phyloP scores from a whole-genome alignment of 1,140 invertebrate genomes.

The Steinernema khuongi region DNA sequence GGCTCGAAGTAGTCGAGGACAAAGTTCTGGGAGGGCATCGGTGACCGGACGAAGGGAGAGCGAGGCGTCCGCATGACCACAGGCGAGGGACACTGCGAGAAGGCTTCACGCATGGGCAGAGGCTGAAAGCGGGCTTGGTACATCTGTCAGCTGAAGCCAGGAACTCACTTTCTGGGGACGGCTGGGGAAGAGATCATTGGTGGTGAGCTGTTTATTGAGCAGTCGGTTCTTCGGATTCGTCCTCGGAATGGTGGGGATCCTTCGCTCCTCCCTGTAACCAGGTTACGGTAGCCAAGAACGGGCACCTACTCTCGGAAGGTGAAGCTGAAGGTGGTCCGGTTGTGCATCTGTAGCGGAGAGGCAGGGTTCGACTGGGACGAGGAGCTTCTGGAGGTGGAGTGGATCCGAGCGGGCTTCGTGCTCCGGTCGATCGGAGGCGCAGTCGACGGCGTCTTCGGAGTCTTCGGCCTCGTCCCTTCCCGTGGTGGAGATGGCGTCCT shows the following conservation, averaged over 20 bases:
- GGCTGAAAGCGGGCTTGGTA: background rate
- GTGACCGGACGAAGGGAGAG: background rate
- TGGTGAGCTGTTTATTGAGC: constrained; percentile 7
- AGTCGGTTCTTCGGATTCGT: background rate
- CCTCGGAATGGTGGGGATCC: background rate
- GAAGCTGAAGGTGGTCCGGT: background rate
- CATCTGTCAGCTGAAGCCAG: background rate
- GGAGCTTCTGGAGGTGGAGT: background rate
- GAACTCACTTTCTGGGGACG: background rate
- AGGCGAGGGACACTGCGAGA: background rate
- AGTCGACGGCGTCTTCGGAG: background rate
- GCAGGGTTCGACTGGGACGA: constrained; percentile 2
- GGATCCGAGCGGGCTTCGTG: background rate
- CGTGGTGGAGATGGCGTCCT: background rate
- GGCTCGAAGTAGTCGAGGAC: constrained; percentile 11
- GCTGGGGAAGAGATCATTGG: background rate
- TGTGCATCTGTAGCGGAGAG: background rate
- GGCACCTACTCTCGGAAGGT: background rate
- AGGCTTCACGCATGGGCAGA: background rate
- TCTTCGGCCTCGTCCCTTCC: background rate
- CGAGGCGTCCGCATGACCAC: background rate
- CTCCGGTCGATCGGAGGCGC: constrained; percentile 1
- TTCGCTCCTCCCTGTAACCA: background rate
- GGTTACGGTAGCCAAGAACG: background rate
- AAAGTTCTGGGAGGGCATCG: background rate